These are phyloP conservation scores for Streptopelia turtur DNA, from an alignment of 2,797 vertebrate species.

Conservation along the genomic window DNA sequence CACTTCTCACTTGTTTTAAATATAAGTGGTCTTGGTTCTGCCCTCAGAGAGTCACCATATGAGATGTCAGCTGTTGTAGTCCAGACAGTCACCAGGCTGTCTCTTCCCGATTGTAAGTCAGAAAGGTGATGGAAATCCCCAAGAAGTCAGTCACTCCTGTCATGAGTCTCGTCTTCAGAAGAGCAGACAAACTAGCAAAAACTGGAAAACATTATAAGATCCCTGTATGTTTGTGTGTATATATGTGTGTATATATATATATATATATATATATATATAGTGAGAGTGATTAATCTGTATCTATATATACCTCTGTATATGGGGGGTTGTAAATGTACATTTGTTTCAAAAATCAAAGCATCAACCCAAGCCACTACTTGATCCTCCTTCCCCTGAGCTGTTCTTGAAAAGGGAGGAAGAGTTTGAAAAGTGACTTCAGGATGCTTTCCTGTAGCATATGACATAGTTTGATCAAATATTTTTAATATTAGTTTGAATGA, in stretches of 20 bases:
- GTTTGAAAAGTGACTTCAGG: background rate
- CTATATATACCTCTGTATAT: accelerated
- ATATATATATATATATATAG: no score
- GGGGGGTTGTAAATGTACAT: background rate
- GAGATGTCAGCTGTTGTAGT: background rate
- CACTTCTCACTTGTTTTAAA: background rate
- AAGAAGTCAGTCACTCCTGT: background rate
- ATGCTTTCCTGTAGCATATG: background rate
- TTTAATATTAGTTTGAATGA: background rate
- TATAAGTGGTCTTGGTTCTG: background rate
- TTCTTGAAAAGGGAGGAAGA: background rate
- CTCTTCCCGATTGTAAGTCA: background rate
- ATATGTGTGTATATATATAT: no score
- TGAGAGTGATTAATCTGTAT: background rate
- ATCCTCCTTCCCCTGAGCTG: background rate
- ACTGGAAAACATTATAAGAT: background rate
- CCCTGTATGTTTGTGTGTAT: background rate
- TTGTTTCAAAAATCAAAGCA: background rate
- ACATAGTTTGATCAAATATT: background rate
- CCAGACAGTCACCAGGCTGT: background rate
- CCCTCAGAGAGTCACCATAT: accelerated
- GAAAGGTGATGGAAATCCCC: background rate
- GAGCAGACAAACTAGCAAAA: background rate
- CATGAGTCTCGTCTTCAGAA: background rate
- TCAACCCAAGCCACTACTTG: background rate